Evolutionary conservation across 2,797 vertebrate genomes (phyloP).

Genomic region (Prionace glauca): DNA sequence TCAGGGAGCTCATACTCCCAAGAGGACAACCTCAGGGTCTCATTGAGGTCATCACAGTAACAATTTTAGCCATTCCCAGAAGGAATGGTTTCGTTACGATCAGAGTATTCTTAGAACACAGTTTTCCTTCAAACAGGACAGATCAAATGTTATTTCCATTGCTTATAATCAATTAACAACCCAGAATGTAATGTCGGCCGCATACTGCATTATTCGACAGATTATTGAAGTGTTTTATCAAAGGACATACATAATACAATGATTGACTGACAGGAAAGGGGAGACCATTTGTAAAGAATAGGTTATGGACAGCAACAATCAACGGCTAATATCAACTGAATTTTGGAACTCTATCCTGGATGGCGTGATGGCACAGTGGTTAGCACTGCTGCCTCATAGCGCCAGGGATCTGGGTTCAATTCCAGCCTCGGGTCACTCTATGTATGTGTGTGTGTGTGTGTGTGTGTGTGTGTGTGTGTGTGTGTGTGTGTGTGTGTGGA

Average conservation of each 20-base stretch:
- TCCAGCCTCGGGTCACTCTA: no score
- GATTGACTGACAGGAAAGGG: not conserved
- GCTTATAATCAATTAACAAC: not conserved
- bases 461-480: no score
- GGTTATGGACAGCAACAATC: not conserved
- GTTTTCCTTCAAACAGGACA: not conserved
- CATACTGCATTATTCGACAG: not conserved
- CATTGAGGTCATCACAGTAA: no score
- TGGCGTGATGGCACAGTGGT: no score
- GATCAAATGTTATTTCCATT: conserved; percentile 6
- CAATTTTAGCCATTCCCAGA: not conserved
- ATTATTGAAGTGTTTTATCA: not conserved
- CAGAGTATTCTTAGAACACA: not conserved
- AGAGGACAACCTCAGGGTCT: no score
- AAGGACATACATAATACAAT: not conserved
- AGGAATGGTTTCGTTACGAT: not conserved
- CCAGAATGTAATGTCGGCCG: not conserved
- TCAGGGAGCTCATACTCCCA: no score
- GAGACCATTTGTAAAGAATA: not conserved
- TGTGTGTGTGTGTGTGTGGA: no score
- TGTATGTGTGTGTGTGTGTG: no score
- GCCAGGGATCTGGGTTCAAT: no score
- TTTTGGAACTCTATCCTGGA: not conserved
- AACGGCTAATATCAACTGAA: not conserved
- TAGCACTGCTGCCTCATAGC: no score